Conservation (phyloP, 2,113 vertebrate genomes). For the Oriolus oriolus region DNA sequence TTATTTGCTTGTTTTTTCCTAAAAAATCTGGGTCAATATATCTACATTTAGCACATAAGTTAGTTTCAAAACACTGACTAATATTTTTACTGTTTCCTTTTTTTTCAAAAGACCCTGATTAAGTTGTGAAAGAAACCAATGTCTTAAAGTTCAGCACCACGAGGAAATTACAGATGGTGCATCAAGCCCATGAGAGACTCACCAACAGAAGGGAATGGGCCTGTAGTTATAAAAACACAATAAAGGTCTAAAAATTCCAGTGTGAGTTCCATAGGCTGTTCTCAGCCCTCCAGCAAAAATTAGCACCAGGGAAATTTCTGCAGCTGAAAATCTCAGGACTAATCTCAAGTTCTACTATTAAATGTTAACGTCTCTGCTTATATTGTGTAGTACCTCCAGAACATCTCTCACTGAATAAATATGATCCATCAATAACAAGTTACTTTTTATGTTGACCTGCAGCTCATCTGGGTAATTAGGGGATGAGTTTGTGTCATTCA, state of each 20-base stretch:
- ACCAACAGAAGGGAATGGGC: neutral
- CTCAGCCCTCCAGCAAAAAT: neutral
- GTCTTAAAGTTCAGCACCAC: constrained; percentile 15
- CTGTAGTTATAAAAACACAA: neutral
- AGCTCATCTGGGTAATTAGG: neutral
- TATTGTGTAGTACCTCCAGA: neutral
- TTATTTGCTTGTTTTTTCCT: neutral
- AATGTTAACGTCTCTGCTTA: neutral
- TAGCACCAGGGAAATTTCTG: neutral
- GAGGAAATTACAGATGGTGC: constrained; percentile 19
- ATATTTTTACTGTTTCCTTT: neutral
- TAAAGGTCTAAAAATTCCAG: constrained; percentile 1
- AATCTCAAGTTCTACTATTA: neutral
- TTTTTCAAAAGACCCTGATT: neutral
- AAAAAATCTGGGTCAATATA: neutral
- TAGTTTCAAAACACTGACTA: neutral
- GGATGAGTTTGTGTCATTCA: neutral
- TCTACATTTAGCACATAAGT: neutral
- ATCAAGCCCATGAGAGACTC: neutral
- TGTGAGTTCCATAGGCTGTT: neutral
- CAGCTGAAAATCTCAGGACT: neutral
- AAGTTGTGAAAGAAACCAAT: neutral
- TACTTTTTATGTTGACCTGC: neutral
- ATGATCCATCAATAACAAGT: neutral
- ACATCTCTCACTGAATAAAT: neutral